Evolutionary conservation across 2,797 vertebrate species (phyloP), one percentile per base, ranked within the genome.

Genomic region (Falco peregrinus): DNA sequence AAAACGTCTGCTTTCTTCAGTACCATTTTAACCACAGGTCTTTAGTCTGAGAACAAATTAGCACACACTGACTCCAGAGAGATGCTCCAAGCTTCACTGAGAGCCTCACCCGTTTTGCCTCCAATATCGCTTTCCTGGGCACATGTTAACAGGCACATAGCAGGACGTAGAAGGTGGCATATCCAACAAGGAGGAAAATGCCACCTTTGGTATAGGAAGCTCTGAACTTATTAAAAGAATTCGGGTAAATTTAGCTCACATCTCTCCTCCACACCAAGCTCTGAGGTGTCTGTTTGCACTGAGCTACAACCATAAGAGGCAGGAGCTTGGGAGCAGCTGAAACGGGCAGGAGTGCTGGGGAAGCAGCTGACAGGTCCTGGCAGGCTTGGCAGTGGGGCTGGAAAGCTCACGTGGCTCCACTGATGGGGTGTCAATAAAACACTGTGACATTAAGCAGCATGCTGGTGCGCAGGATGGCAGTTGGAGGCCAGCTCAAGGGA

Each of bases 341-440:
- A 61, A 64, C 0, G 4, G 39, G 76, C 61, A 56, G 48, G 31
- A 82, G 45, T 33, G 37, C 1, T 84, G 70, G 37, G 48, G 25
- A 39, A 87, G 84, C 45, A 87, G 87, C 68, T 91, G 79, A 39
- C 69, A 80, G 88, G 57, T 84, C 50, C 83, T 71, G 84, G 53
- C n/a, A 64, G 33, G 22, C 22, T 39, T 6, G 1, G 35, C 3
- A 6, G 24, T 29, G 35, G 31, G 60, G 37, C 53, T 93, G 84
- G 41, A 71, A 92, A 6, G 8, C 24, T 29, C 8, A 0, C 0
- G 1, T 68, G 69, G 69, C 74, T 84, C 81, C 8, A 6, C 39
- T 78, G 67, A 51, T 45, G 39, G 7, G 25, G 37, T 90, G 67
- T 71, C 90, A 79, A 12, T 69, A 61, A n/a, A 90, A 63, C 5